phyloP scores from a whole-genome alignment of 2,113 vertebrate genomes.

The Cephalopterus ornatus region DNA sequence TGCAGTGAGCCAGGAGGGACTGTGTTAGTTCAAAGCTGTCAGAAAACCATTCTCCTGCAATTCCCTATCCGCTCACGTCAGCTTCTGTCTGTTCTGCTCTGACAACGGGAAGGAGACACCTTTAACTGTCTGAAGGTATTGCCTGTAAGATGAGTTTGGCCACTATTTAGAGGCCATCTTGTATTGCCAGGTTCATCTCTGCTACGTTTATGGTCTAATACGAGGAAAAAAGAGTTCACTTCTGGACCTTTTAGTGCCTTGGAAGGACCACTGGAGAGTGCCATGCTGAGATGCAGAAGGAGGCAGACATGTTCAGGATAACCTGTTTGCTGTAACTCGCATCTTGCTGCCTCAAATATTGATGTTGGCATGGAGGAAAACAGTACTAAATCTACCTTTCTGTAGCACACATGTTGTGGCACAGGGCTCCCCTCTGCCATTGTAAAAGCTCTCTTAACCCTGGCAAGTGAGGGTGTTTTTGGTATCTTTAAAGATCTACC shows the following conservation, averaged over 20 bases:
- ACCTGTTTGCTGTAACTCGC: not conserved
- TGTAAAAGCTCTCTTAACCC: not conserved
- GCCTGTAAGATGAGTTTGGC: not conserved
- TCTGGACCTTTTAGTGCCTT: not conserved
- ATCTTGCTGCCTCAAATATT: not conserved
- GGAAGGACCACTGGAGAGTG: not conserved
- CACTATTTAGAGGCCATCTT: not conserved
- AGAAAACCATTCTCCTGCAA: not conserved
- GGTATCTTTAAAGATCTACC: not conserved
- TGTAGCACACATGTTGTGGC: not conserved
- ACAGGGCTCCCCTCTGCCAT: not conserved
- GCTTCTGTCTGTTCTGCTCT: not conserved
- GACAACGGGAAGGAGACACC: rapidly evolving
- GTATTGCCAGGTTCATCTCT: not conserved
- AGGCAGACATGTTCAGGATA: not conserved
- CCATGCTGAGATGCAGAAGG: not conserved
- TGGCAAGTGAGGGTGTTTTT: rapidly evolving
- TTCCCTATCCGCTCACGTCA: rapidly evolving
- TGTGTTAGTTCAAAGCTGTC: not conserved
- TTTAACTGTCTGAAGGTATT: not conserved
- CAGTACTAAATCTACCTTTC: not conserved
- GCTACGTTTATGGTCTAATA: not conserved
- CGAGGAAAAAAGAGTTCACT: not conserved
- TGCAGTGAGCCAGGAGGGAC: not conserved
- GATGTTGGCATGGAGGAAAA: not conserved